Base-by-base conservation (phyloP, 2,888 invertebrate genomes). In the Steinernema hermaphroditum region DNA sequence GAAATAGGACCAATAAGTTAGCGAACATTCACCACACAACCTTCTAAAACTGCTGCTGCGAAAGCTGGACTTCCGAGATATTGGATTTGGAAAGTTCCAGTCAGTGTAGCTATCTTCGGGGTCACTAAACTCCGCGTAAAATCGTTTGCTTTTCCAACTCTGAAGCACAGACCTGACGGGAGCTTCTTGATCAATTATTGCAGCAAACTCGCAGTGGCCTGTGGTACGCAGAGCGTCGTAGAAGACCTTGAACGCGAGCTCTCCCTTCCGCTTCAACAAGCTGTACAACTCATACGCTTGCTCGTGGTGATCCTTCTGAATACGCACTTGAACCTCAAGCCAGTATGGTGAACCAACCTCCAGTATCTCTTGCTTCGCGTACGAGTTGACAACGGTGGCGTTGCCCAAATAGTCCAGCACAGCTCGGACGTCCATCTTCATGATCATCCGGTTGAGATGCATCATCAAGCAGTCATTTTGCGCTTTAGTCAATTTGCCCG, bases 231-330 rank as follows among this genome's bases (percentile, higher is more conserved):
- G 32, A 32, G 62, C 62, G 29, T 62, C 62, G 34, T 62, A 27
- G 34, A 62, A 62, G 6, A 62, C 32, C 29, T 62, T 29, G 62
- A 62, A 62, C 32, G 62, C 34, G 32, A 29, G 29, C 29, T 29
- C 27, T 32, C 62, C 62, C 32, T 34, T 24, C 2, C 34, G 62
- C 34, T 62, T 62, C 32, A 62, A 2, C 16, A 62, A 29, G 9
- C 6, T 29, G 62, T 27, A 62, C 32, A 62, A 19, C 29, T 62
- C 62, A 32, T 29, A 62, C 8, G 62, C 34, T 14, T 62, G 62
- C 32, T 62, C 62, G 29, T 29, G 34, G 16, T n/a, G 32, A 29
- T 62, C 62, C 62, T 32, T 62, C 62, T 62, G 34, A 32, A 62
- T 4, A 37, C 37, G 37, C 4, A 12, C 12, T 37, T 37, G 6